Evolutionary conservation across 1,140 invertebrate genomes (phyloP).

Genomic region (Pantala flavescens): DNA sequence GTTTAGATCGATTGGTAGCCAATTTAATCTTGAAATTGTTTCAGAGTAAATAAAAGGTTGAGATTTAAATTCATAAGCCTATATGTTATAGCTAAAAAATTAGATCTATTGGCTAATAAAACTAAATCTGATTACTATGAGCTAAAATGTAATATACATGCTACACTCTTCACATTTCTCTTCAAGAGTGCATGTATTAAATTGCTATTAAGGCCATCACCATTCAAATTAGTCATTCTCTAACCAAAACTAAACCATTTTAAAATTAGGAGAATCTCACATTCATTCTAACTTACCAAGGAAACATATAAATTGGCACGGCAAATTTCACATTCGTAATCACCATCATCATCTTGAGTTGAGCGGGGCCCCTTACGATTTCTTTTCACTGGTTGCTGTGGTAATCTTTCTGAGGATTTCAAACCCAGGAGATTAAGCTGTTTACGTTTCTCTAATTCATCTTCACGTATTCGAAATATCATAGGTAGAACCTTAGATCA

Average conservation of each 20-base stretch:
- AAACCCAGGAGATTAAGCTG: conserved; percentile 47
- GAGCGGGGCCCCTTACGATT: conserved; percentile 40
- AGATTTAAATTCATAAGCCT: too few relatives aligned
- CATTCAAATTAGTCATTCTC: too few relatives aligned
- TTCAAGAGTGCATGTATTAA: too few relatives aligned
- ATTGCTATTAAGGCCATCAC: too few relatives aligned
- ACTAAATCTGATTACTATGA: too few relatives aligned
- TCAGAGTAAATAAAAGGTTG: too few relatives aligned
- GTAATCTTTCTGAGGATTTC: conserved; percentile 49
- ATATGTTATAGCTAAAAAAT: too few relatives aligned
- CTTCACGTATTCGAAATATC: conserved; percentile 39
- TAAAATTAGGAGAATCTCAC: conserved; percentile 10
- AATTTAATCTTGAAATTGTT: too few relatives aligned
- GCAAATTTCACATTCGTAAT: conserved; percentile 71
- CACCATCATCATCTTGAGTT: conserved; percentile 46
- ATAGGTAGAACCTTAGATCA: conserved; percentile 37
- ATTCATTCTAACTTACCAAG: conserved; percentile 44
- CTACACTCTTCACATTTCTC: too few relatives aligned
- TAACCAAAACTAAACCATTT: background rate
- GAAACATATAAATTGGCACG: conserved; percentile 69
- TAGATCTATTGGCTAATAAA: too few relatives aligned
- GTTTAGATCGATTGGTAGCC: too few relatives aligned
- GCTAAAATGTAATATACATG: too few relatives aligned
- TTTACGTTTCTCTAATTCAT: conserved; percentile 44
- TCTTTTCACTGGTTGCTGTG: conserved; percentile 40